phyloP scores from a whole-genome alignment of 2,113 vertebrate species.

The Zapornia atra region DNA sequence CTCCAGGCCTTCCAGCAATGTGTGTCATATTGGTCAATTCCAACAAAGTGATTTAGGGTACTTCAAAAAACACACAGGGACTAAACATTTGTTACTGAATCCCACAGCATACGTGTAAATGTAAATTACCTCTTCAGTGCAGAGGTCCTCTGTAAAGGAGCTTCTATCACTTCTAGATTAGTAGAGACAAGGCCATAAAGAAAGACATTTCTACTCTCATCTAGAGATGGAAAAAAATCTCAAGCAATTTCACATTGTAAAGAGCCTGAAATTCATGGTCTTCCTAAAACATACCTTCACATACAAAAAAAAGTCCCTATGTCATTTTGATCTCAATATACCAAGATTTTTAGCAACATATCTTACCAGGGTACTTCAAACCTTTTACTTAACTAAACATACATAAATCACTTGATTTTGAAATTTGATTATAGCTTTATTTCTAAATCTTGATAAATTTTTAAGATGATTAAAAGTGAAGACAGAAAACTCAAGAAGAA shows the following conservation, averaged over 20 bases:
- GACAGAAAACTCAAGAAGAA: not conserved
- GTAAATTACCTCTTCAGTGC: not conserved
- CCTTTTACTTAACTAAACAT: not conserved
- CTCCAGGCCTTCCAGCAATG: not conserved
- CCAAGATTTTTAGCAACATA: not conserved
- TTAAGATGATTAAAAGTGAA: not conserved
- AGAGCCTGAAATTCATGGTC: not conserved
- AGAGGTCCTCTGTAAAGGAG: not conserved
- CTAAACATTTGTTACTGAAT: not conserved
- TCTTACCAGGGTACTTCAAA: not conserved
- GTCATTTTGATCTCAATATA: not conserved
- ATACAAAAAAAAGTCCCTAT: not conserved
- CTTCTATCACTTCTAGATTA: not conserved
- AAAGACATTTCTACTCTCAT: not conserved
- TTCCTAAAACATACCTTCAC: not conserved
- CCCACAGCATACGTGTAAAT: not conserved
- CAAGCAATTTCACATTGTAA: not conserved
- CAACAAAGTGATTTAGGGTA: not conserved
- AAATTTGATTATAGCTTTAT: not conserved
- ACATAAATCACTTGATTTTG: not conserved
- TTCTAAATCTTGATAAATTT: not conserved
- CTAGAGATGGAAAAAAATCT: not conserved
- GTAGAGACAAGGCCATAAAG: not conserved
- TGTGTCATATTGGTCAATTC: not conserved
- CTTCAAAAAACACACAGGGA: not conserved